Evolutionary conservation across 2,888 invertebrate species (phyloP).

Genomic region (Agonopterix heracliana): DNA sequence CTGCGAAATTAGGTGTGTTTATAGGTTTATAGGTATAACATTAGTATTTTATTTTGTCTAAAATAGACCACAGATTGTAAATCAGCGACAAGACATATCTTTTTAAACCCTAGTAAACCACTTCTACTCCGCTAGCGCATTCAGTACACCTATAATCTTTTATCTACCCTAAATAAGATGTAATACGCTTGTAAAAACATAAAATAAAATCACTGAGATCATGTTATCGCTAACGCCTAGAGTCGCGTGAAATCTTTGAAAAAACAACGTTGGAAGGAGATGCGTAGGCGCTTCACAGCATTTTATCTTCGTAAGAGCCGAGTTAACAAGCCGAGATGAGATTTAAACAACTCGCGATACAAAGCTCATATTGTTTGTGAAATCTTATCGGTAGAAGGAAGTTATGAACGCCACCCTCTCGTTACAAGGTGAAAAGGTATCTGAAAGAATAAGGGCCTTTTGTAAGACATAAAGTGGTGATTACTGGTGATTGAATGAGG

Average conservation of each 20-base stretch:
- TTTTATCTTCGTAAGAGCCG: slow-evolving; percentile 26
- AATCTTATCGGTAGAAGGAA: slow-evolving; percentile 34
- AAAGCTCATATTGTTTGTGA: slow-evolving; percentile 27
- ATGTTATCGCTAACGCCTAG: slow-evolving; percentile 25
- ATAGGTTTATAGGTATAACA: no score
- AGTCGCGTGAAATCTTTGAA: slow-evolving; percentile 35
- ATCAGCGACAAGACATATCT: no score
- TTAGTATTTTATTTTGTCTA: no score
- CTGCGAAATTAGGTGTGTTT: no score
- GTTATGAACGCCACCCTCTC: slow-evolving; percentile 32
- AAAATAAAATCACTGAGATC: slow-evolving; percentile 9
- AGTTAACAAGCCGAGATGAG: slow-evolving; percentile 25
- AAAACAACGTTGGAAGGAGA: slow-evolving; percentile 34
- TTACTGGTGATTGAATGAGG: no score
- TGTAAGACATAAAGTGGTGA: no score
- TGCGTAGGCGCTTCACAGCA: slow-evolving; percentile 44
- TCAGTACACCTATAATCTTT: neutral
- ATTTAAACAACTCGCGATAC: slow-evolving; percentile 37
- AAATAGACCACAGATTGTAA: no score
- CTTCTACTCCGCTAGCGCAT: neutral
- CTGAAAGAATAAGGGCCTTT: no score
- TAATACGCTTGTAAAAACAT: no score
- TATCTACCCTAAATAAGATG: neutral
- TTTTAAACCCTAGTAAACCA: no score
- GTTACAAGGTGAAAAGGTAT: neutral